A percentile compares a stretch with the other conserved stretches of the same genome.
phyloP scores from a whole-genome alignment of 2,113 vertebrate genomes.

The Chinchilla lanigera region DNA sequence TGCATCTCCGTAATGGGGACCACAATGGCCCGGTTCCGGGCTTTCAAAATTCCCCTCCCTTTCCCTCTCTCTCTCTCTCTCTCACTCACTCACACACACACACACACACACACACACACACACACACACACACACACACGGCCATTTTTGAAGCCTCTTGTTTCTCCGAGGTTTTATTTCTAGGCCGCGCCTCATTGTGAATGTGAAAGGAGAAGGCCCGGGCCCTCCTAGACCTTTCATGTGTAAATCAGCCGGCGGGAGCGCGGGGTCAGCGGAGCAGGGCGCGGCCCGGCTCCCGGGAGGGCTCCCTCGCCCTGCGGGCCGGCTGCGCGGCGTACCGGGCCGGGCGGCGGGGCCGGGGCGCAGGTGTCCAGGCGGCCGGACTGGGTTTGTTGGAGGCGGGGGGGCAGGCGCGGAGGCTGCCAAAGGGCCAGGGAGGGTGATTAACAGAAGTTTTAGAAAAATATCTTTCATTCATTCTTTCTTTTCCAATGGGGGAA shows the following conservation, averaged over 20 bases:
- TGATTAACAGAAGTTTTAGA: background rate
- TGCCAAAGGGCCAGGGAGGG: background rate
- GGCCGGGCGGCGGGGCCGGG: background rate
- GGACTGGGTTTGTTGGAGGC: background rate
- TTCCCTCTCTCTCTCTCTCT: background rate
- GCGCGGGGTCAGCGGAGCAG: constrained; percentile 86
- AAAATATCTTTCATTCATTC: background rate
- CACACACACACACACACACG: constrained; percentile 76
- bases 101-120: constrained; percentile 68
- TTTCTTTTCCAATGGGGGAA: constrained; percentile 34
- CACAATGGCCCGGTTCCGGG: background rate
- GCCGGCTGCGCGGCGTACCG: no score
- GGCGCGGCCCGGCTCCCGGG: constrained; percentile 52
- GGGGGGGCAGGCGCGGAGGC: background rate
- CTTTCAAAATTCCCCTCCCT: background rate
- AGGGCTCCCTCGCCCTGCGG: no score
- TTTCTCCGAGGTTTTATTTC: constrained; percentile 89
- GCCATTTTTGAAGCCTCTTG: constrained; percentile 83
- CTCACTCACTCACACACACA: background rate
- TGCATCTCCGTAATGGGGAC: background rate
- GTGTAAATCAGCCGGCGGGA: constrained; percentile 88
- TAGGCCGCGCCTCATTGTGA: constrained; percentile 85
- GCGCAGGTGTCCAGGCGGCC: constrained; percentile 63
- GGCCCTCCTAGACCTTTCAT: constrained; percentile 88
- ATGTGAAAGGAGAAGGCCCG: constrained; percentile 87